These are phyloP conservation scores for Sinopyrophorus schimmeli DNA, from an alignment of 2,888 invertebrate genomes.

Conservation along the genomic window DNA sequence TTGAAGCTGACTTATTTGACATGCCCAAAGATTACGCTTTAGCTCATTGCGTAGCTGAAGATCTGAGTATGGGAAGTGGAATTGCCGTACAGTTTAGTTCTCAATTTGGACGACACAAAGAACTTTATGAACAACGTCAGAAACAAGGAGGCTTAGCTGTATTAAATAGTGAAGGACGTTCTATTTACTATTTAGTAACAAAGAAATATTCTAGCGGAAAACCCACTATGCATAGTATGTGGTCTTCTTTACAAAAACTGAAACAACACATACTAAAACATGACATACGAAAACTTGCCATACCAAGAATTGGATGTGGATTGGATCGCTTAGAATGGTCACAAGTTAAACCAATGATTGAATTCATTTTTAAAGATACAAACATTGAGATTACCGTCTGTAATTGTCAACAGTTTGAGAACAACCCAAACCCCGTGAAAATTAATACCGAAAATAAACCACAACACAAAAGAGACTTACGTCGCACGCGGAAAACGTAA, in stretches of 20 bases:
- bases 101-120: conserved; percentile 47
- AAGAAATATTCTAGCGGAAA: conserved; percentile 60
- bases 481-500: no score
- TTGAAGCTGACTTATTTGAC: conserved; percentile 58
- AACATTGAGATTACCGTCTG: conserved; percentile 59
- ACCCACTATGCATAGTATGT: conserved; percentile 57
- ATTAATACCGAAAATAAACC: no score
- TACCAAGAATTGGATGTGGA: conserved; percentile 70
- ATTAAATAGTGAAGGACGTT: conserved; percentile 54
- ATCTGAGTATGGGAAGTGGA: conserved; percentile 62
- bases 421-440: no score
- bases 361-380: conserved; percentile 57
- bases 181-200: conserved; percentile 65
- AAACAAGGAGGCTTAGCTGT: conserved; percentile 57
- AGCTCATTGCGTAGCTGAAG: conserved; percentile 63
- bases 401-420: conserved; percentile 56
- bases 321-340: conserved; percentile 67
- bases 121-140: conserved; percentile 49
- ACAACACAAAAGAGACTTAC: no score
- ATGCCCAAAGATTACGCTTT: conserved; percentile 58
- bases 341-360: conserved; percentile 58
- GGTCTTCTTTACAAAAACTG: conserved; percentile 55
- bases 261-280: conserved; percentile 54
- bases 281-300: conserved; percentile 60
- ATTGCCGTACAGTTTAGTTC: conserved; percentile 58